Conservation (phyloP, 2,888 invertebrate genomes). For the Drosophila emarginata region DNA sequence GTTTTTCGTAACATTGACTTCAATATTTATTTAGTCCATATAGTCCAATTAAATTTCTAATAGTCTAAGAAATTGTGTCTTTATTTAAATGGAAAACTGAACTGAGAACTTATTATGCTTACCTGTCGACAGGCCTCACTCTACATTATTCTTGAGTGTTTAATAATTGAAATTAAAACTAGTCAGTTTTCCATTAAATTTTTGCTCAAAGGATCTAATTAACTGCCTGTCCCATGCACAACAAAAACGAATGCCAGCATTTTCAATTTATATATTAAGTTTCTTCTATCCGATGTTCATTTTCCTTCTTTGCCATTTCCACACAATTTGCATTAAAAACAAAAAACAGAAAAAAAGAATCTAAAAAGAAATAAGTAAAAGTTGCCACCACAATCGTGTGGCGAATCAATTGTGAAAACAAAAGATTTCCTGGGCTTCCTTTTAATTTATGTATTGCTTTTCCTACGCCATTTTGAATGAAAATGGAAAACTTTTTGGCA, state of each 20-base stretch:
- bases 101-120: not conserved
- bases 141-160: not conserved
- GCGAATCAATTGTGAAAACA: slow-evolving; percentile 22
- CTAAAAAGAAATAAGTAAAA: not conserved
- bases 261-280: not conserved
- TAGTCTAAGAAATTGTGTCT: too few species aligned
- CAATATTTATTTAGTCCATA: too few species aligned
- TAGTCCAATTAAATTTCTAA: too few species aligned
- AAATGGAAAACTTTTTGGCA: slow-evolving; percentile 4
- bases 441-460: slow-evolving; percentile 8
- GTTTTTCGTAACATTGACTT: too few species aligned
- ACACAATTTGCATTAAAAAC: not conserved
- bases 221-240: not conserved
- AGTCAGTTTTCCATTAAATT: not conserved
- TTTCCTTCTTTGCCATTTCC: not conserved
- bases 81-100: too few species aligned
- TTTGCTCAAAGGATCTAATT: not conserved
- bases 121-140: not conserved
- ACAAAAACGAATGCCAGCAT: not conserved
- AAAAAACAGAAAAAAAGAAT: not conserved
- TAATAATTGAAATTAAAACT: not conserved
- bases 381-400: slow-evolving; percentile 14
- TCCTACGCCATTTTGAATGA: slow-evolving; percentile 3
- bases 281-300: not conserved
- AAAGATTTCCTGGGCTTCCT: not conserved